Percentiles rank a stretch among this genome's conserved stretches.
These are phyloP conservation scores for Istiophorus platypterus DNA, from an alignment of 2,113 vertebrate species.

Conservation along the genomic window DNA sequence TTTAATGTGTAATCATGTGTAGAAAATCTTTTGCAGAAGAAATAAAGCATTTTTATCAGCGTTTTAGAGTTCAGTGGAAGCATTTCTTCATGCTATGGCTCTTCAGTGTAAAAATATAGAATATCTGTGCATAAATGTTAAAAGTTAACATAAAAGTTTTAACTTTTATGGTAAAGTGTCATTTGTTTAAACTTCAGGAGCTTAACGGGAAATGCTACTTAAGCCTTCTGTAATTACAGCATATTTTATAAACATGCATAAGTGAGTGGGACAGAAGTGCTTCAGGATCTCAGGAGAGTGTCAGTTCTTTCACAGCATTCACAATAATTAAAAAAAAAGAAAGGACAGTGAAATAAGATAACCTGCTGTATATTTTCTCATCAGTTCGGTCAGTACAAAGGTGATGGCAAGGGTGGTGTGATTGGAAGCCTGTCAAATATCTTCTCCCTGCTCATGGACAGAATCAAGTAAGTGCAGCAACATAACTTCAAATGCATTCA, in stretches of 20 bases:
- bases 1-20: too few species aligned
- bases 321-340: background rate
- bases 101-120: background rate
- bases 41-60: background rate
- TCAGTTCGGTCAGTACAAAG: conserved; percentile 87
- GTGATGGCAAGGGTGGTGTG: conserved; percentile 73
- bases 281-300: background rate
- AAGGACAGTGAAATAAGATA: background rate
- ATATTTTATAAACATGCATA: too few species aligned
- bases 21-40: too few species aligned
- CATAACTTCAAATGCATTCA: background rate
- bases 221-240: too few species aligned
- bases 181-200: too few species aligned
- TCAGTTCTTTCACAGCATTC: background rate
- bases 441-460: conserved; percentile 79
- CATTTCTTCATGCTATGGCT: background rate
- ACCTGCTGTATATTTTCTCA: conserved; percentile 6
- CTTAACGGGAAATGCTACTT: too few species aligned
- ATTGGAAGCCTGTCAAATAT: conserved; percentile 79
- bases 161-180: background rate
- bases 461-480: conserved; percentile 81
- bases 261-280: background rate
- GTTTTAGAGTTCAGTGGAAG: background rate
- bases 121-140: background rate
- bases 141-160: too few species aligned